Conservation (phyloP, 2,888 invertebrate species). For the Luperina nickerlii region DNA sequence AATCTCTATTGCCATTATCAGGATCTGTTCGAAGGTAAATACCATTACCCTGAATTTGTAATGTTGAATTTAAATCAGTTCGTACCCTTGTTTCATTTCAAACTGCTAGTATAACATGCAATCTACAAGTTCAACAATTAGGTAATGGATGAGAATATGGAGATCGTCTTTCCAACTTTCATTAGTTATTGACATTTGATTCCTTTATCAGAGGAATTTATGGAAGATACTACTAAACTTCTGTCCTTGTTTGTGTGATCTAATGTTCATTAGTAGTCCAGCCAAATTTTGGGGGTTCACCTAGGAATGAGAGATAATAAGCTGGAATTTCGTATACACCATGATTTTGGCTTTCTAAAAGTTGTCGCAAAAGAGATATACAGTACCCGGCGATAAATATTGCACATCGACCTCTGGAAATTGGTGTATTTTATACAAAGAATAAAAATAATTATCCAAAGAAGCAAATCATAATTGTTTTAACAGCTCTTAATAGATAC, state of each 20-base stretch:
- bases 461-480: no score
- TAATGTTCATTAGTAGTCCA: background rate
- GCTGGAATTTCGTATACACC: background rate
- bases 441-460: no score
- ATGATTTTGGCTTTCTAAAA: background rate
- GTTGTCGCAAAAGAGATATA: background rate
- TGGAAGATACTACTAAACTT: background rate
- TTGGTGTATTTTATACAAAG: no score
- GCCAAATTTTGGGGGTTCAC: background rate
- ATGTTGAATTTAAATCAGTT: constrained; percentile 42
- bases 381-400: no score
- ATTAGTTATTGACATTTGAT: constrained; percentile 3
- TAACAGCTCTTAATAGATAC: no score
- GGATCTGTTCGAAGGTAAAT: constrained; percentile 35
- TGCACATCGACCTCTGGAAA: no score
- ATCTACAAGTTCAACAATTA: constrained; percentile 42
- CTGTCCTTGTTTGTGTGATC: background rate
- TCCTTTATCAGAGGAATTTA: background rate
- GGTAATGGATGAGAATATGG: constrained; percentile 21
- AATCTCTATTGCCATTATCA: constrained; percentile 21
- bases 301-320: background rate
- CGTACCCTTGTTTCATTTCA: constrained; percentile 30
- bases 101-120: constrained; percentile 23
- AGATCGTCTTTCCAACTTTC: constrained; percentile 9
- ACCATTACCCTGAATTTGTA: constrained; percentile 46